Base-by-base conservation (phyloP, 2,797 vertebrate genomes). In the Pangasius larnaudii region DNA sequence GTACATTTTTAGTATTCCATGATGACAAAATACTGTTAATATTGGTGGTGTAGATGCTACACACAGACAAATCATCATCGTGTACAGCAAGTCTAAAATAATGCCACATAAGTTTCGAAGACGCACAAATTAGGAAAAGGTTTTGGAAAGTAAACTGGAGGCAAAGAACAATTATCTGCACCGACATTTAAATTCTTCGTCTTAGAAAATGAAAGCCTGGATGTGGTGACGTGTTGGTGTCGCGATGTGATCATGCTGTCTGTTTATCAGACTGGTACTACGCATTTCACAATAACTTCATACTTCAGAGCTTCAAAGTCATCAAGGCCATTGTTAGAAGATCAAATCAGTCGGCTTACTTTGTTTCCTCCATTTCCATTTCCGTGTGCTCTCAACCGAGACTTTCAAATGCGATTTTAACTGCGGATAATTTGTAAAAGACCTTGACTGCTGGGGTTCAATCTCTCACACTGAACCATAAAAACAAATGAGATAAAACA, bases 331-430 rank as follows among this genome's bases (percentile, higher is more conserved):
- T 19, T 6, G 1, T 63, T 51, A n/a, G 42, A 33, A 49, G 67
- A 49, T 72, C 63, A 16, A 27, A 82, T 72, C 51, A 61, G 22
- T 83, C 49, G 9, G 13, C 1, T 58, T 24, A 16, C 49, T 53
- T 36, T 59, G 24, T n/a, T 81, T 61, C 58, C 19, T 27, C 22
- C 11, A 1, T 81, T 81, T n/a, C 19, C 79, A 81, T 81, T 61
- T 81, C 79, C 58, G 5, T 2, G 58, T 18, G 36, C 80, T 63
- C 24, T 82, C 80, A 82, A 46, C 24, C 36, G 39, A n/a, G 6
- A 18, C 59, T 46, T n/a, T 18, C 39, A 18, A 63, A 63, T 63
- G 80, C 2, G 80, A 82, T 63, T 84, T 88, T 69, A 88, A 85
- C n/a, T 58, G 63, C 22, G 0, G 27, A 42, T 80, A 22, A 79